Evolutionary conservation across 2,888 invertebrate species (phyloP).

Genomic region (Sphaerophoria taeniata): DNA sequence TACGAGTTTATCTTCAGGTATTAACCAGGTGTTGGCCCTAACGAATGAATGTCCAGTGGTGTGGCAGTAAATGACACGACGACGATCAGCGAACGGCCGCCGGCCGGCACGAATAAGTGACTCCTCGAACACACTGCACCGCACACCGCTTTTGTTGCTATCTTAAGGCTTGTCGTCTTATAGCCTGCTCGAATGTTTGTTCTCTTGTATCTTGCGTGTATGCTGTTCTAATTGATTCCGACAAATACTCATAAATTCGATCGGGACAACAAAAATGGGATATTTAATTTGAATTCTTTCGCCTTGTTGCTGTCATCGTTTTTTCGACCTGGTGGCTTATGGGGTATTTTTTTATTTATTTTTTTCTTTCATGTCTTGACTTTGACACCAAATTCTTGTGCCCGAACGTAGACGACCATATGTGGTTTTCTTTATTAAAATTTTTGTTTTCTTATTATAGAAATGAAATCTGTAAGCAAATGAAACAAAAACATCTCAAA

Average conservation of each 20-base stretch:
- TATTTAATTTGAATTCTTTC: constrained; percentile 68
- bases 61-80: background rate
- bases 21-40: constrained; percentile 55
- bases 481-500: constrained; percentile 54
- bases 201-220: constrained; percentile 47
- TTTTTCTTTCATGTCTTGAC: background rate
- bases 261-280: constrained; percentile 68
- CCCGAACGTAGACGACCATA: constrained; percentile 47
- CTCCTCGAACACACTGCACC: constrained; percentile 23
- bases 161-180: constrained; percentile 41
- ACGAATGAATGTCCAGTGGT: background rate
- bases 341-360: background rate
- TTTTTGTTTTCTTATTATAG: background rate
- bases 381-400: constrained; percentile 41
- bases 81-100: too few species aligned
- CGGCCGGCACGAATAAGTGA: constrained; percentile 31
- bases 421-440: background rate
- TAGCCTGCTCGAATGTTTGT: constrained; percentile 39
- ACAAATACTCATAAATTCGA: constrained; percentile 72
- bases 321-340: constrained; percentile 28
- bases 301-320: constrained; percentile 58
- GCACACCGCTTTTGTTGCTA: background rate
- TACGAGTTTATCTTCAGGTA: constrained; percentile 69
- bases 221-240: constrained; percentile 67
- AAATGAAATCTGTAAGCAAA: constrained; percentile 58